Evolutionary conservation across 2,888 invertebrate genomes (phyloP).

Genomic region (Mythimna ferrago): DNA sequence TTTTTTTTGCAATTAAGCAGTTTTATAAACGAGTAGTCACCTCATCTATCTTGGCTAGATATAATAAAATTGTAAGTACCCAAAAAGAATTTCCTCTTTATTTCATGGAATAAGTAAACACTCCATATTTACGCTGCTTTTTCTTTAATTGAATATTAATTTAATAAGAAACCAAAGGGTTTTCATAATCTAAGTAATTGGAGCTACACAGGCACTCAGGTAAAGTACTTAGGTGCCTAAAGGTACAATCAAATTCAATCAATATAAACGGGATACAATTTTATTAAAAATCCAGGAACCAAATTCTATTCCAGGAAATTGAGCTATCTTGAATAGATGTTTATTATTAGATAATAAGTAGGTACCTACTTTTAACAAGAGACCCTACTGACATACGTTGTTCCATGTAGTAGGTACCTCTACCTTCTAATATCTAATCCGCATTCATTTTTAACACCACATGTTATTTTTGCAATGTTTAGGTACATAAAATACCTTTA

Average conservation of each 20-base stretch:
- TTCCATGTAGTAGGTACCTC: neutral
- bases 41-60: slow-evolving; percentile 4
- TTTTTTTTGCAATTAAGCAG: slow-evolving; percentile 18
- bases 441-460: neutral
- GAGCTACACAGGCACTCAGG: neutral
- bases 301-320: neutral
- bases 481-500: neutral
- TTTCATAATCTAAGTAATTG: neutral
- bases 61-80: slow-evolving; percentile 10
- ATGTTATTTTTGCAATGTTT: neutral
- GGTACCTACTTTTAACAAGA: neutral
- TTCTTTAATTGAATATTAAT: neutral
- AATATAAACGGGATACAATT: neutral
- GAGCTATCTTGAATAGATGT: neutral
- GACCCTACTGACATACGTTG: neutral
- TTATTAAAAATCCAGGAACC: neutral
- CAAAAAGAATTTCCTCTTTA: neutral
- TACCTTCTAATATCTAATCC: neutral
- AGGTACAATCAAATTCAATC: neutral
- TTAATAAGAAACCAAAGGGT: neutral
- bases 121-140: neutral
- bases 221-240: neutral
- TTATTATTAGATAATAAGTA: neutral
- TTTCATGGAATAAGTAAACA: neutral
- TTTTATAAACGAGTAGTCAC: slow-evolving; percentile 20